Percentiles rank a stretch among this genome's conserved stretches.
These are phyloP conservation scores for Rhamnusium bicolor DNA, from an alignment of 2,888 invertebrate species.

Conservation along the genomic window DNA sequence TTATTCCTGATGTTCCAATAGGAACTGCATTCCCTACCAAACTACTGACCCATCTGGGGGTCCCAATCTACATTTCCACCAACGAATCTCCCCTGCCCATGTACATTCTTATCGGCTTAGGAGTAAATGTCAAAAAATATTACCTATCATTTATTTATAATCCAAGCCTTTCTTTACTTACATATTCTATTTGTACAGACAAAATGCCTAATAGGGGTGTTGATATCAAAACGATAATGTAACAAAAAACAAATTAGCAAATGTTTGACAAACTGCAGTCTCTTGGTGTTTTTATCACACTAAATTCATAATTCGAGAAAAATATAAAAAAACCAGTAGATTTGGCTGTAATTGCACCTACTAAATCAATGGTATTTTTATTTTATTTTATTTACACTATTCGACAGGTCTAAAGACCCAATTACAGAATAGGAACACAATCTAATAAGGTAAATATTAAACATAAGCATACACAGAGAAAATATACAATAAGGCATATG, in stretches of 20 bases:
- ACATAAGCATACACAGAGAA: too few relatives aligned
- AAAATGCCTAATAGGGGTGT: neutral
- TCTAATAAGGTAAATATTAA: too few relatives aligned
- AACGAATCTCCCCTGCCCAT: slow-evolving; percentile 16
- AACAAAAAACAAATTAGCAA: neutral
- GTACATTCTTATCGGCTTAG: neutral
- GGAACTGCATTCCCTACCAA: slow-evolving; percentile 28
- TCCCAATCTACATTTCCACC: slow-evolving; percentile 1
- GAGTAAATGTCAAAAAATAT: slow-evolving; percentile 16
- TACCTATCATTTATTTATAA: neutral
- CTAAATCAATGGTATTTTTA: too few relatives aligned
- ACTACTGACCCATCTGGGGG: slow-evolving; percentile 2
- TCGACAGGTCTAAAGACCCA: too few relatives aligned
- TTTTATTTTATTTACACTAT: too few relatives aligned
- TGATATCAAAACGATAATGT: neutral
- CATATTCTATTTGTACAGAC: neutral
- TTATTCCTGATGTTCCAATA: slow-evolving; percentile 32
- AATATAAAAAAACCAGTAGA: too few relatives aligned
- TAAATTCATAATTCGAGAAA: too few relatives aligned
- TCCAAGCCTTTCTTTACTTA: neutral
- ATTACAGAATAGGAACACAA: too few relatives aligned
- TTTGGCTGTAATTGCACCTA: too few relatives aligned
- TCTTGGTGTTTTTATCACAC: too few relatives aligned
- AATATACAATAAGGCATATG: too few relatives aligned
- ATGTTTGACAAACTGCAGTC: neutral